phyloP scores from a whole-genome alignment of 1,140 invertebrate genomes.

The Leptonema lineaticorne region DNA sequence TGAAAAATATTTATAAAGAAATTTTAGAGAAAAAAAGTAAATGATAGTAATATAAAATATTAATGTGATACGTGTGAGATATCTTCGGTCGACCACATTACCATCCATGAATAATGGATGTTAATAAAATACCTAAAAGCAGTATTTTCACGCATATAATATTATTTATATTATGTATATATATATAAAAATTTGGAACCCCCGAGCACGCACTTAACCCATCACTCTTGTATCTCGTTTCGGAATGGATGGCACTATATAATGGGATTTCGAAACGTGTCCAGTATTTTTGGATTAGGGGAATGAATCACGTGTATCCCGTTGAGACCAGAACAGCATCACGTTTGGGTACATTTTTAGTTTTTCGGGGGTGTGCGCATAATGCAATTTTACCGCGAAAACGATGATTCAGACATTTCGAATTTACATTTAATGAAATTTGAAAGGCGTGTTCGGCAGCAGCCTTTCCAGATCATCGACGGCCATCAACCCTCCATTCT shows the following conservation, averaged over 20 bases:
- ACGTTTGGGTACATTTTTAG: neutral
- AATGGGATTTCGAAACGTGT: conserved; percentile 37
- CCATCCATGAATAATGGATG: too few species aligned
- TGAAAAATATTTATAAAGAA: too few species aligned
- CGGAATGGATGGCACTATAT: conserved; percentile 28
- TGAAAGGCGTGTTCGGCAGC: conserved; percentile 28
- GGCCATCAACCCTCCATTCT: neutral
- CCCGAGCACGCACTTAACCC: conserved; percentile 14
- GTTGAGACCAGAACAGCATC: conserved; percentile 11
- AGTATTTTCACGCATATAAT: too few species aligned
- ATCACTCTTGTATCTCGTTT: conserved; percentile 32
- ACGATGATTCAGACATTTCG: conserved; percentile 22
- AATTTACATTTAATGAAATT: conserved; percentile 43
- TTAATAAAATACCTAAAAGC: too few species aligned
- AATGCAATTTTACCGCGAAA: conserved; percentile 12
- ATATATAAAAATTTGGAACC: neutral
- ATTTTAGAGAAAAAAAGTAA: too few species aligned
- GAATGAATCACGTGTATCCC: conserved; percentile 28
- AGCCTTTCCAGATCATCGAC: neutral
- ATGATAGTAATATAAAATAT: too few species aligned
- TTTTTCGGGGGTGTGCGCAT: neutral
- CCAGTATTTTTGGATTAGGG: conserved; percentile 33
- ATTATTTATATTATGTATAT: neutral
- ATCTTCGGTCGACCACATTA: too few species aligned
- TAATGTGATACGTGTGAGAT: too few species aligned